Percentiles rank a stretch among this genome's conserved stretches.
phyloP scores from a whole-genome alignment of 2,888 invertebrate genomes.

The Spatulosminthurus flaviceps region DNA sequence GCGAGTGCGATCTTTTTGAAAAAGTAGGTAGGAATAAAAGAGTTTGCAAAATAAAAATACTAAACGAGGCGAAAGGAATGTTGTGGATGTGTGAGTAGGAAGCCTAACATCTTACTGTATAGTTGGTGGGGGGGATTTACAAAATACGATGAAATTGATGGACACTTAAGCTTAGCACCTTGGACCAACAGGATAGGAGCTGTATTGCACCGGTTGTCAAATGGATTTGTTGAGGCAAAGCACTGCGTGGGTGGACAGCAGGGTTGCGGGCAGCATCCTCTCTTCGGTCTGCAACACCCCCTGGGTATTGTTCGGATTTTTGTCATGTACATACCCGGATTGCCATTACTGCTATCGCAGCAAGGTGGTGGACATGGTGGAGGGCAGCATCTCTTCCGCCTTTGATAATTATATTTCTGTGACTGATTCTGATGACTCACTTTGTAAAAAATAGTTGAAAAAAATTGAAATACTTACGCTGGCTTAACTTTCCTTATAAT shows the following conservation, averaged over 20 bases:
- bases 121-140: conserved; percentile 44
- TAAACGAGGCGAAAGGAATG: background rate
- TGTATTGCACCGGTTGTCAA: background rate
- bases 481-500: conserved; percentile 24
- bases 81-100: background rate
- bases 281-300: background rate
- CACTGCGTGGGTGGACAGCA: background rate
- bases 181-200: conserved; percentile 35
- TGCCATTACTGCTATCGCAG: background rate
- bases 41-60: too few species aligned
- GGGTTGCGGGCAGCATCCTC: background rate
- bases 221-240: conserved; percentile 21
- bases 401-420: background rate
- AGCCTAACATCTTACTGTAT: conserved; percentile 38
- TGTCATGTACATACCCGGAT: background rate
- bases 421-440: too few species aligned
- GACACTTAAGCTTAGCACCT: conserved; percentile 41
- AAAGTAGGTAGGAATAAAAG: too few species aligned
- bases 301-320: background rate
- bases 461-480: too few species aligned
- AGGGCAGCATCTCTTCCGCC: background rate
- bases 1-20: too few species aligned
- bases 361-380: background rate
- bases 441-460: too few species aligned
- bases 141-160: conserved; percentile 43